A percentile compares a stretch with the other conserved stretches of the same genome.
phyloP scores from a whole-genome alignment of 2,888 invertebrate species.

The Notodonta ziczac region DNA sequence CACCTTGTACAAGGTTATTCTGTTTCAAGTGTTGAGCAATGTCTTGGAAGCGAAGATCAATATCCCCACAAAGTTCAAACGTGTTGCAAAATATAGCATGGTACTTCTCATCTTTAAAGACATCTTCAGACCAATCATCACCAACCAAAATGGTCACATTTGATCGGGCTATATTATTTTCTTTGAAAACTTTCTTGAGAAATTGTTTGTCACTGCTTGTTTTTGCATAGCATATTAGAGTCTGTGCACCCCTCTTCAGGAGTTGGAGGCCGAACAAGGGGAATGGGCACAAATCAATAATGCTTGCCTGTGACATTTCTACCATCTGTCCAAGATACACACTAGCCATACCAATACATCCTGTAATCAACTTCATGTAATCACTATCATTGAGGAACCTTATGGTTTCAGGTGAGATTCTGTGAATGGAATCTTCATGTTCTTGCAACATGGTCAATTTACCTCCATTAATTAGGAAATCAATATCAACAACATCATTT shows the following conservation, averaged over 20 bases:
- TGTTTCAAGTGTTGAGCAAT: constrained; percentile 56
- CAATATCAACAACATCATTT: constrained; percentile 56
- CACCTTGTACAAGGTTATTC: constrained; percentile 66
- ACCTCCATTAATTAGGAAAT: constrained; percentile 68
- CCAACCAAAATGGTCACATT: constrained; percentile 67
- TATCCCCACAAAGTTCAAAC: constrained; percentile 84
- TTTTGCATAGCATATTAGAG: constrained; percentile 73
- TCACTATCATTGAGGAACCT: constrained; percentile 80
- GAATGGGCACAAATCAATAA: constrained; percentile 86
- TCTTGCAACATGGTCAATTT: constrained; percentile 61
- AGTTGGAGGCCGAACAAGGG: constrained; percentile 86
- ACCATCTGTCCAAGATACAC: constrained; percentile 68
- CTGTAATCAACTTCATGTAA: constrained; percentile 67
- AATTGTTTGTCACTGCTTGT: constrained; percentile 66
- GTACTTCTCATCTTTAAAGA: constrained; percentile 60
- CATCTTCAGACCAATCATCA: constrained; percentile 54
- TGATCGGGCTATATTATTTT: constrained; percentile 66
- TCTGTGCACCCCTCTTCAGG: constrained; percentile 76
- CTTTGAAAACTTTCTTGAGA: constrained; percentile 66
- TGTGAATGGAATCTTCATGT: constrained; percentile 45
- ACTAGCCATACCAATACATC: constrained; percentile 63
- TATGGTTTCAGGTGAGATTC: constrained; percentile 62
- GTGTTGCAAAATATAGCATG: constrained; percentile 84
- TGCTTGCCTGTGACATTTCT: constrained; percentile 56
- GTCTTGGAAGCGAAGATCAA: constrained; percentile 66